Conservation (phyloP, 2,888 invertebrate genomes). For the Chymomyza caudatula region DNA sequence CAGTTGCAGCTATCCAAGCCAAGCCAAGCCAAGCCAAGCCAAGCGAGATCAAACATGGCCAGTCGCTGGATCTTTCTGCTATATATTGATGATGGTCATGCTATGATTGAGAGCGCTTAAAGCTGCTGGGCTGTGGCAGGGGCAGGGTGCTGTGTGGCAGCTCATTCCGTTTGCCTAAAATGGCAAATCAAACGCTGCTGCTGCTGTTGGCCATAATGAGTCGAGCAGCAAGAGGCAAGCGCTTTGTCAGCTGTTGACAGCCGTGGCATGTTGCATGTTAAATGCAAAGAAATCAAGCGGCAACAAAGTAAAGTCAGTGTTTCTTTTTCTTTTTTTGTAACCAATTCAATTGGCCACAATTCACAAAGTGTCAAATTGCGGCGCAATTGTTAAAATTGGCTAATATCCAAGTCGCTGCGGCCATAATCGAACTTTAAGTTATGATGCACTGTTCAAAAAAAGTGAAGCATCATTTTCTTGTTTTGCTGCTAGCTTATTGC, state of each 20-base stretch:
- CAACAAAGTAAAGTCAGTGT: not conserved
- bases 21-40: not conserved
- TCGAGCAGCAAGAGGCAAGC: conserved; percentile 20
- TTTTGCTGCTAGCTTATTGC: no score
- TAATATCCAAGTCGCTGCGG: not conserved
- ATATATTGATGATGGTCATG: not conserved
- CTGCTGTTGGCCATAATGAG: conserved; percentile 63
- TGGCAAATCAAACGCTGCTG: conserved; percentile 54
- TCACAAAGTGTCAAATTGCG: conserved; percentile 13
- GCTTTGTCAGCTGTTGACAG: conserved; percentile 64
- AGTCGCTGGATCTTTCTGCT: not conserved
- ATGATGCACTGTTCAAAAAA: no score
- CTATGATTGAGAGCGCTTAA: not conserved
- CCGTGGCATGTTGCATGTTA: conserved; percentile 64
- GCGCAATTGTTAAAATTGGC: not conserved
- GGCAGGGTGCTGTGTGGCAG: conserved; percentile 22
- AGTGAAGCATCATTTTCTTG: no score
- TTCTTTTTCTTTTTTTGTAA: conserved; percentile 4
- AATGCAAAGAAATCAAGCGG: conserved; percentile 53
- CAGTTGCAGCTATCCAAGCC: conserved; percentile 19
- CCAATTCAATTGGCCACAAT: not conserved
- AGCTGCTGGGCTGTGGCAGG: not conserved
- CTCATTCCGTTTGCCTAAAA: conserved; percentile 70
- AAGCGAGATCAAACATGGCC: conserved; percentile 5
- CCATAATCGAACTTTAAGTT: conserved; percentile 1